Evolutionary conservation across 2,113 vertebrate genomes (phyloP).

Genomic region (Bos indicus): DNA sequence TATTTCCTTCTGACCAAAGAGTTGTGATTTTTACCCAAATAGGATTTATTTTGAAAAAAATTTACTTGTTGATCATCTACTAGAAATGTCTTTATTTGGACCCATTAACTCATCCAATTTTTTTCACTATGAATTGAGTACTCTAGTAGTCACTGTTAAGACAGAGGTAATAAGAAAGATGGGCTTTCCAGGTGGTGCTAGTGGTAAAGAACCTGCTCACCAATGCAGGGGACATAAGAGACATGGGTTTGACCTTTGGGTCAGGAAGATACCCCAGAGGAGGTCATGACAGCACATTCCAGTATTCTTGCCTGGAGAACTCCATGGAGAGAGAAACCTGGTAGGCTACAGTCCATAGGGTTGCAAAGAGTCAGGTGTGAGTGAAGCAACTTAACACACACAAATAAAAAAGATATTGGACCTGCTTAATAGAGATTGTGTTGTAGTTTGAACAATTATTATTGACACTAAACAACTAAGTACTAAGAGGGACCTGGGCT

Average conservation of each 20-base stretch:
- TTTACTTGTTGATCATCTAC: not conserved
- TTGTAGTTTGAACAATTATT: not conserved
- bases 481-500: not conserved
- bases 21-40: not conserved
- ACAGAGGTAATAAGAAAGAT: not conserved
- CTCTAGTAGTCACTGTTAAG: not conserved
- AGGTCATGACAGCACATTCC: not conserved
- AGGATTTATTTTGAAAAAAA: not conserved
- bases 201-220: not conserved
- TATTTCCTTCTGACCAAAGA: not conserved
- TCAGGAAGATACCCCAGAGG: accelerated
- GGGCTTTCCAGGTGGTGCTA: not conserved
- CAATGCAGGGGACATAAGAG: not conserved
- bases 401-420: not conserved
- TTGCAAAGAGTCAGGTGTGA: accelerated
- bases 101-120: not conserved
- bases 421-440: not conserved
- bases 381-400: not conserved
- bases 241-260: accelerated
- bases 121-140: not conserved
- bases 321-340: not conserved
- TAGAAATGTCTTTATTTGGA: not conserved
- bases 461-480: not conserved
- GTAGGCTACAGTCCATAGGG: not conserved
- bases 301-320: not conserved